Evolutionary conservation across 1,140 invertebrate genomes (phyloP).

Genomic region (Drosophila oshimai): DNA sequence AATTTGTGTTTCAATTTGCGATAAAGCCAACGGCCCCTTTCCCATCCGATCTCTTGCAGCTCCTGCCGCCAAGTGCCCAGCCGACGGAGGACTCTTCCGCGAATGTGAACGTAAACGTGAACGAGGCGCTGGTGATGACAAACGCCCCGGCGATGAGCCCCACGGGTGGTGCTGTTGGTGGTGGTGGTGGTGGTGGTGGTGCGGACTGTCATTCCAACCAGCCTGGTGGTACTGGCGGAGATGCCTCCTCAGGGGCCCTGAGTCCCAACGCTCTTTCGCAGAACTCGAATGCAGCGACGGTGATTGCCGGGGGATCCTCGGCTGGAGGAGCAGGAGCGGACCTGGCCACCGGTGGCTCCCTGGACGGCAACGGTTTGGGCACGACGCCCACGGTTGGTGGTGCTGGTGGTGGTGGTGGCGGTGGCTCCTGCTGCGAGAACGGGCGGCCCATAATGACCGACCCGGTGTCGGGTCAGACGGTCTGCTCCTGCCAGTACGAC

Average conservation of each 20-base stretch:
- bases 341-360: conserved; percentile 51
- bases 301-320: conserved; percentile 31
- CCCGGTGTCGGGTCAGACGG: conserved; percentile 96
- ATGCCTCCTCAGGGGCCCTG: conserved; percentile 85
- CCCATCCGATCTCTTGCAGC: conserved; percentile 44
- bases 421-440: conserved; percentile 93
- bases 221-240: conserved; percentile 48
- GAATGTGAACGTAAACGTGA: conserved; percentile 60
- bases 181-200: conserved; percentile 64
- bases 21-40: conserved; percentile 3
- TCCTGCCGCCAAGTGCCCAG: conserved; percentile 61
- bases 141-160: conserved; percentile 74
- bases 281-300: conserved; percentile 84
- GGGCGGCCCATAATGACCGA: conserved; percentile 96
- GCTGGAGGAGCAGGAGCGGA: conserved; percentile 33
- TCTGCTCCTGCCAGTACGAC: conserved; percentile 98
- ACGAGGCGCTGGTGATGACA: conserved; percentile 74
- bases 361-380: conserved; percentile 61
- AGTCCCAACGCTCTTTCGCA: conserved; percentile 89
- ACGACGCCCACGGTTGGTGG: conserved; percentile 81
- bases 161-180: conserved; percentile 58
- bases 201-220: conserved; percentile 62
- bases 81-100: conserved; percentile 50
- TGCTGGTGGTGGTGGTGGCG: conserved; percentile 63
- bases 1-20: conserved; percentile 37